These are phyloP conservation scores for Laterallus jamaicensis DNA, from an alignment of 2,113 vertebrate species.

Conservation along the genomic window DNA sequence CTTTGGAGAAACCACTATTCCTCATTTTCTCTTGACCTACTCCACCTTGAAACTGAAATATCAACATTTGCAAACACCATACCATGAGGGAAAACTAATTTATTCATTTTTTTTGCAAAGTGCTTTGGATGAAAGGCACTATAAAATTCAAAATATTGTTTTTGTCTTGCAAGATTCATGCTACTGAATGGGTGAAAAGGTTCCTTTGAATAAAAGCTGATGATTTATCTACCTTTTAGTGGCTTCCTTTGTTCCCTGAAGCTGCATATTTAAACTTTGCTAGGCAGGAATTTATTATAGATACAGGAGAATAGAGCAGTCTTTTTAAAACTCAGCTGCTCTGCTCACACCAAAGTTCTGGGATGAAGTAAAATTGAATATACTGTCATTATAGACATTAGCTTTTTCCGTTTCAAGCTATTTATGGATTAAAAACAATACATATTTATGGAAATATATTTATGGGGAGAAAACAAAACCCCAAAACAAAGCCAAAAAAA, in stretches of 20 bases:
- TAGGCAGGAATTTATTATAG: slow-evolving; percentile 11
- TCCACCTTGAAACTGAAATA: neutral
- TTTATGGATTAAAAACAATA: neutral
- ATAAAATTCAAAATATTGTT: slow-evolving; percentile 46
- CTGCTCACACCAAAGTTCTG: neutral
- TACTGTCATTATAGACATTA: neutral
- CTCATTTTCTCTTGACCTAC: neutral
- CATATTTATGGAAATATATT: too few species aligned
- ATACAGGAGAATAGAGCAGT: neutral
- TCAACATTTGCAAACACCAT: neutral
- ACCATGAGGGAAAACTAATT: neutral
- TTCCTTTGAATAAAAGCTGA: slow-evolving; percentile 42
- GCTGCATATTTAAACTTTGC: slow-evolving; percentile 24
- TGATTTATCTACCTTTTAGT: slow-evolving; percentile 48
- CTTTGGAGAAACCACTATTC: neutral
- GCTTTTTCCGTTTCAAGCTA: neutral
- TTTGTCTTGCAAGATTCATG: slow-evolving; percentile 23
- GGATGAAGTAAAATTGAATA: neutral
- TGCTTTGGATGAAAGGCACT: neutral
- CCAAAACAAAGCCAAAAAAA: neutral
- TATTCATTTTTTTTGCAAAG: neutral
- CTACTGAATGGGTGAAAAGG: slow-evolving; percentile 23
- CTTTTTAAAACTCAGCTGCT: neutral
- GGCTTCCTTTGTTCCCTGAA: slow-evolving; percentile 24
- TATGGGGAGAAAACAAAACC: too few species aligned